Conservation (phyloP, 1,140 invertebrate genomes). For the Chrysopa pallens region DNA sequence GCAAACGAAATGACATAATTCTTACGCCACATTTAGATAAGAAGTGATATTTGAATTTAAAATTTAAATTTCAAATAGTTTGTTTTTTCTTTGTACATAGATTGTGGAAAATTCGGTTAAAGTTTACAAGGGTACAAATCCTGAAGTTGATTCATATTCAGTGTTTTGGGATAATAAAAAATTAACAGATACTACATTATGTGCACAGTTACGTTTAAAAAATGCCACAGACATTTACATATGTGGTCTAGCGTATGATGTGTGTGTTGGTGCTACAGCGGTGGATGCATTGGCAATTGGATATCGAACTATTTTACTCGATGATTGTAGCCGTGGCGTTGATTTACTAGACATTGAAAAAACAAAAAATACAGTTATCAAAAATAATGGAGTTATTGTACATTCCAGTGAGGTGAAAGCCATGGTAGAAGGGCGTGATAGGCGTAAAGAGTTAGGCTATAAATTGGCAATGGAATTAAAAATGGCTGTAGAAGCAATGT, state of each 20-base stretch:
- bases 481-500: constrained; percentile 20
- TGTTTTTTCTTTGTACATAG: constrained; percentile 14
- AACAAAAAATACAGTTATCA: constrained; percentile 55
- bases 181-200: constrained; percentile 70
- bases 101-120: constrained; percentile 54
- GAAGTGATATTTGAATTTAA: no score
- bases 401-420: constrained; percentile 42
- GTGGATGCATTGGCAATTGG: constrained; percentile 72
- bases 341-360: constrained; percentile 65
- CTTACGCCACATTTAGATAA: no score
- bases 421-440: constrained; percentile 73
- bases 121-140: constrained; percentile 86
- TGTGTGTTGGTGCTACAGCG: constrained; percentile 85
- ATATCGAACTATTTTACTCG: constrained; percentile 75
- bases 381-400: constrained; percentile 60
- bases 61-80: no score
- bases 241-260: constrained; percentile 89
- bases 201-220: constrained; percentile 54
- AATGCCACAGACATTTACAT: constrained; percentile 85
- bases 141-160: constrained; percentile 92
- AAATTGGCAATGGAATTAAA: constrained; percentile 71
- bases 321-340: constrained; percentile 82
- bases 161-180: constrained; percentile 97
- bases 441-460: constrained; percentile 70
- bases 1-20: background rate